Base-by-base conservation (phyloP, 2,888 invertebrate genomes). In the Gryllus longicercus region DNA sequence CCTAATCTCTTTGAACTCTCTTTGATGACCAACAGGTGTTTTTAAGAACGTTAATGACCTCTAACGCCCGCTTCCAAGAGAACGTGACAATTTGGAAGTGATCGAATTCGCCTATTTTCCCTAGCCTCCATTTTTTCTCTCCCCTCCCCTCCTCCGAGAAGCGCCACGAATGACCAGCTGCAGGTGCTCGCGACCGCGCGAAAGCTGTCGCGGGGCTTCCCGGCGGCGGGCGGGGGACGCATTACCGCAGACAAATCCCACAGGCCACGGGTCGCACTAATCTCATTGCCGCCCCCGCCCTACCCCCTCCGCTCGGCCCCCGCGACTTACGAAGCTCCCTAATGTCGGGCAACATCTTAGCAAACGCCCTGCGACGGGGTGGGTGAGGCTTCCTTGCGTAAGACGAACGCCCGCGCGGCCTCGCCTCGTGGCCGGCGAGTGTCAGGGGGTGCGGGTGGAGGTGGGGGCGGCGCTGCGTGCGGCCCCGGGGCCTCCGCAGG, bases 291-390 rank as follows among this genome's bases (percentile, higher is more conserved):
- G 14, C 51, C 51, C 51, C 51, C 51, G 16, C 14, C 63, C n/a
- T n/a, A 3, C 63, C 63, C 63, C 14, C 14, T 14, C n/a, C 63
- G 63, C 63, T 63, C 63, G 63, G n/a, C n/a, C 63, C 63, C n/a
- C 63, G 63, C 14, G 63, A 63, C 63, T 63, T 63, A 63, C 63
- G 63, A 63, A 63, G 63, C 63, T 63, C 63, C 63, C 16, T 63
- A 63, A 63, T 63, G 63, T 63, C 63, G 63, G 63, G 63, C 63
- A 63, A 63, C 63, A 63, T 63, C 63, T 63, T 63, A 63, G 63
- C 38, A 38, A 63, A 63, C 63, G 63, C 63, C 63, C n/a, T 14
- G 63, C n/a, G 63, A 14, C 63, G 63, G 16, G n/a, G 16, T 10
- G 16, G 63, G 63, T 63, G 63, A 63, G 63, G 63, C 63, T 63